phyloP scores from a whole-genome alignment of 1,140 invertebrate species.

The Agraylea sexmaculata region DNA sequence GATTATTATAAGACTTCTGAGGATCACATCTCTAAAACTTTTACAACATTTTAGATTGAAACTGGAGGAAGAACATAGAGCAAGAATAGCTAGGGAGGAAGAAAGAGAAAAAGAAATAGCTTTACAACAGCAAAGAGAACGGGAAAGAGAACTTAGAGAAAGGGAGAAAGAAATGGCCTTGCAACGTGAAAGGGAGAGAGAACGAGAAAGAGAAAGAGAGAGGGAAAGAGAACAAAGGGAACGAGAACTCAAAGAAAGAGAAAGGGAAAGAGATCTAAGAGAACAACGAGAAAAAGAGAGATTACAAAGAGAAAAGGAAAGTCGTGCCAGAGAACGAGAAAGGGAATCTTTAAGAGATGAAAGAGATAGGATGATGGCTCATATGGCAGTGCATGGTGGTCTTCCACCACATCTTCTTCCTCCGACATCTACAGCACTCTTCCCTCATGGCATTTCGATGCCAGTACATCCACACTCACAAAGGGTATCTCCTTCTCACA shows the following conservation, averaged over 20 bases:
- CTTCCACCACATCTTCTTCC: constrained; percentile 16
- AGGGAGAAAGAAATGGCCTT: constrained; percentile 20
- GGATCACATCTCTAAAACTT: neutral
- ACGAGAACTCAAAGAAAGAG: constrained; percentile 15
- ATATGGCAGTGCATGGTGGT: constrained; percentile 8
- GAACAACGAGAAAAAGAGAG: constrained; percentile 29
- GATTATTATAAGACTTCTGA: neutral
- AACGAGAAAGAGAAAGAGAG: constrained; percentile 31
- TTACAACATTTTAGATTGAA: constrained; percentile 17
- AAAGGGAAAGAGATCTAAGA: constrained; percentile 29
- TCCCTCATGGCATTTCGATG: constrained; percentile 17
- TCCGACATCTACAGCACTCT: constrained; percentile 16
- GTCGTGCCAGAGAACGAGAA: constrained; percentile 17
- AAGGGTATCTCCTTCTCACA: constrained; percentile 23
- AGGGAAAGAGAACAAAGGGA: constrained; percentile 26
- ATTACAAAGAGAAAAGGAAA: constrained; percentile 27
- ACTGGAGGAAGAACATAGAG: constrained; percentile 20
- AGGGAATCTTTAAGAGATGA: constrained; percentile 24
- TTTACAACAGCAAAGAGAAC: constrained; percentile 19
- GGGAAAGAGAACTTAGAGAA: constrained; percentile 19
- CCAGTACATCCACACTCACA: constrained; percentile 22
- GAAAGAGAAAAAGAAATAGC: constrained; percentile 20
- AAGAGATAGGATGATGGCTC: constrained; percentile 21
- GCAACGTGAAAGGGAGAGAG: constrained; percentile 19
- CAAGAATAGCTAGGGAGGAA: constrained; percentile 19